Base-by-base conservation (phyloP, 2,797 vertebrate genomes). In the Phrynocephalus vlangalii region DNA sequence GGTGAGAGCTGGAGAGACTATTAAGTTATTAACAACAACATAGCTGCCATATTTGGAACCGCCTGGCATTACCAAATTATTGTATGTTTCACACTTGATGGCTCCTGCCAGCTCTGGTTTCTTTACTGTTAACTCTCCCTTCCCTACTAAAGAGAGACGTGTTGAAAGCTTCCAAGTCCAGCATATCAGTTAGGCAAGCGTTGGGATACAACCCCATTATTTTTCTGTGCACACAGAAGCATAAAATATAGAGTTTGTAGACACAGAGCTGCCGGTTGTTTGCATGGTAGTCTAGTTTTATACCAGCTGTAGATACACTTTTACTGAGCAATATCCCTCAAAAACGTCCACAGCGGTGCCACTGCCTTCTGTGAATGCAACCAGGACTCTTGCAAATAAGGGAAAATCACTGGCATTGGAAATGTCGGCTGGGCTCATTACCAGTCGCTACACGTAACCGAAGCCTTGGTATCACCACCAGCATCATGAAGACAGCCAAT, bases 391-490 rank as follows among this genome's bases (percentile, higher is more conserved):
- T 70, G 84, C 83, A 86, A 86, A 86, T 81, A 88, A 80, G 88
- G 87, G 86, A 82, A 38, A 83, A 83, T 86, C 75, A 28, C 60
- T 38, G 80, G 18, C n/a, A 66, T 13, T 9, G 7, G 28, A 28
- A n/a, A 56, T 79, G 81, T 80, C 72, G 77, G 70, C 33, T 75
- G 83, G 72, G 33, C 38, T 87, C 86, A 82, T 90, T 90, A 90
- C 44, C 60, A 87, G 26, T 82, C 83, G 9, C 79, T 18, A n/a
- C 79, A 77, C 18, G 72, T 72, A 33, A 76, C 79, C 28, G 16
- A 44, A 56, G 16, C 38, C n/a, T 52, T 63, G 72, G 67, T 72
- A 24, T 44, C 50, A 66, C 63, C n/a, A 79, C 9, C 5, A 60
- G 33, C 78, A 85, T 26, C 72, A 71, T 38, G 77, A 60, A 75